Evolutionary conservation across 2,113 vertebrate genomes (phyloP).

Genomic region (Channa maculata): DNA sequence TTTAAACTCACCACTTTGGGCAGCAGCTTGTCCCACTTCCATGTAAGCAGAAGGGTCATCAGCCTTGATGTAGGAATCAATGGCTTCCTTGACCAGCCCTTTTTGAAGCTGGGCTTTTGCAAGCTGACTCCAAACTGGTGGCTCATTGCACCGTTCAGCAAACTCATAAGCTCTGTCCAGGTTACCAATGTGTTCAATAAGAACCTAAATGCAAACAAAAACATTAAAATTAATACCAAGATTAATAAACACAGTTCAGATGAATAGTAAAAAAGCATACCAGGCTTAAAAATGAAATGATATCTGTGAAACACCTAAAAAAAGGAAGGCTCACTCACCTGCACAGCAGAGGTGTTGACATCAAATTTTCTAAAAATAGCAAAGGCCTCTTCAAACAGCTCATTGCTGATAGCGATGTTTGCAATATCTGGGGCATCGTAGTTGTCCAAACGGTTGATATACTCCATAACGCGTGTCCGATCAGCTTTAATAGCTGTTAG

Average conservation of each 20-base stretch:
- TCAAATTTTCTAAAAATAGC: constrained; percentile 99
- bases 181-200: constrained; percentile 99
- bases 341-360: constrained; percentile 98
- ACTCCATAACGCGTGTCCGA: constrained; percentile 98
- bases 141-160: constrained; percentile 98
- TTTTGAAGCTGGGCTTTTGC: constrained; percentile 99
- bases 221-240: background rate
- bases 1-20: constrained; percentile 89
- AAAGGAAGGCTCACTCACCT: constrained; percentile 81
- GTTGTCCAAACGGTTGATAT: constrained; percentile 98
- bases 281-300: no score
- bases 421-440: constrained; percentile 98
- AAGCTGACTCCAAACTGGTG: constrained; percentile 98
- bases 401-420: constrained; percentile 99
- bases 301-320: background rate
- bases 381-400: constrained; percentile 98
- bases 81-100: constrained; percentile 98
- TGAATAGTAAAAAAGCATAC: no score
- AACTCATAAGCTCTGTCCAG: constrained; percentile 98
- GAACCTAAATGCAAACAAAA: constrained; percentile 84
- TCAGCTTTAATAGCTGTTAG: constrained; percentile 99
- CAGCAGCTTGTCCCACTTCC: constrained; percentile 98
- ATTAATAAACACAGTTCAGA: no score
- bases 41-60: constrained; percentile 99
- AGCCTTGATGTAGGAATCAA: constrained; percentile 99